Conservation (phyloP, 1,140 invertebrate species). For the Ericerus pela region DNA sequence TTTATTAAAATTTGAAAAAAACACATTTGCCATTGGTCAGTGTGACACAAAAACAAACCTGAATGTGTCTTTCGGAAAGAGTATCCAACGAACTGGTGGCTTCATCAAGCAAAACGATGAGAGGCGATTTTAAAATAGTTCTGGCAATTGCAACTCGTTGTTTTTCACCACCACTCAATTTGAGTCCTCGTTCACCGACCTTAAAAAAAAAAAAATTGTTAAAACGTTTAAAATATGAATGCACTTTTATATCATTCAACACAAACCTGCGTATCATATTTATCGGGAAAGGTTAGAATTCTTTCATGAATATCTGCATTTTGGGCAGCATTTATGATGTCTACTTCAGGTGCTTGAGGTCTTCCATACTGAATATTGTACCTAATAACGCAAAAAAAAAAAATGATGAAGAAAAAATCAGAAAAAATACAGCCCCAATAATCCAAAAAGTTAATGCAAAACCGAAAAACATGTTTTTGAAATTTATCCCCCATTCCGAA, state of each 20-base stretch:
- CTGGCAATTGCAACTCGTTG: slow-evolving; percentile 85
- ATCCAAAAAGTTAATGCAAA: too few species aligned
- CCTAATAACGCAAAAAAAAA: slow-evolving; percentile 31
- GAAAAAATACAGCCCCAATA: too few species aligned
- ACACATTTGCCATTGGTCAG: too few species aligned
- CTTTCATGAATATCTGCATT: slow-evolving; percentile 87
- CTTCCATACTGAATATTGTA: slow-evolving; percentile 93
- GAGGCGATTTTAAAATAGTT: slow-evolving; percentile 72
- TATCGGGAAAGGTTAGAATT: slow-evolving; percentile 75
- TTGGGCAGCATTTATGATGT: slow-evolving; percentile 74
- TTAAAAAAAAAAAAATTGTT: slow-evolving; percentile 24
- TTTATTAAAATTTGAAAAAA: too few species aligned
- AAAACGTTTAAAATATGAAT: not conserved
- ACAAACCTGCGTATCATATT: slow-evolving; percentile 51
- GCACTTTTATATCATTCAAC: not conserved
- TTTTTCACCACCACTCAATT: slow-evolving; percentile 78
- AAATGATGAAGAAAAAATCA: too few species aligned
- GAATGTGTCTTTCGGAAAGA: slow-evolving; percentile 69
- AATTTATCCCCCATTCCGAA: too few species aligned
- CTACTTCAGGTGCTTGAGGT: slow-evolving; percentile 56
- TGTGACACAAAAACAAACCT: too few species aligned
- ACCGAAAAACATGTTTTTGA: too few species aligned
- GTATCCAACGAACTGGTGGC: slow-evolving; percentile 75
- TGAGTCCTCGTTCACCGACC: slow-evolving; percentile 64
- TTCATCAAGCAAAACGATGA: slow-evolving; percentile 79